Conservation (phyloP, 2,888 invertebrate species). For the Metalampra italica region DNA sequence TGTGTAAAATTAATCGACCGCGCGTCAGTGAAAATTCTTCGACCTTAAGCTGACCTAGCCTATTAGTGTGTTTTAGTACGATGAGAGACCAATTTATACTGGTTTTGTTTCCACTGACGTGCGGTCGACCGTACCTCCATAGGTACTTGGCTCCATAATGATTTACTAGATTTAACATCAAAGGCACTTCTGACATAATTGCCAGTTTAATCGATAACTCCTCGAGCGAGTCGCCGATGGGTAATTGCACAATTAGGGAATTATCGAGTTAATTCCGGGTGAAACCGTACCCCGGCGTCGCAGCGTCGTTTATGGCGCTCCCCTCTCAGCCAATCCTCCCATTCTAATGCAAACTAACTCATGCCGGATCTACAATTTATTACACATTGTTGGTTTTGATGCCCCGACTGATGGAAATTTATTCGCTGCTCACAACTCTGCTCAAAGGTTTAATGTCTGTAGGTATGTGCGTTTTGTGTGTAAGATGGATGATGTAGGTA, state of each 20-base stretch:
- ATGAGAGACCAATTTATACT: too few species aligned
- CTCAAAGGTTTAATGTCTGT: too few species aligned
- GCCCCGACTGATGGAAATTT: constrained; percentile 8
- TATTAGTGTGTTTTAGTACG: too few species aligned
- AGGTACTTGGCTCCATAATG: too few species aligned
- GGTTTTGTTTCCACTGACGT: too few species aligned
- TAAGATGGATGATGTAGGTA: too few species aligned
- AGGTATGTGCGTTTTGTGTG: not conserved
- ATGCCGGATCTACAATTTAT: constrained; percentile 52
- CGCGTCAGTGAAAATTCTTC: too few species aligned
- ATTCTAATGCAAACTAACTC: constrained; percentile 67
- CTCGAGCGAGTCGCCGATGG: constrained; percentile 59
- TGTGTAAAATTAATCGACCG: too few species aligned
- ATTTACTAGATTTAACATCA: not conserved
- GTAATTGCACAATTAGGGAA: constrained; percentile 73
- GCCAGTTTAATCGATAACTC: constrained; percentile 44
- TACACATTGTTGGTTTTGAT: constrained; percentile 51
- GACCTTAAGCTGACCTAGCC: too few species aligned
- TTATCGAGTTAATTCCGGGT: constrained; percentile 72
- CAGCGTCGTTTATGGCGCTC: constrained; percentile 8
- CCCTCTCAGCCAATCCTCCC: constrained; percentile 25
- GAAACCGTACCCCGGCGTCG: constrained; percentile 54
- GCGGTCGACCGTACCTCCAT: too few species aligned
- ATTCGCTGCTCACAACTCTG: constrained; percentile 3
- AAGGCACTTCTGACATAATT: not conserved